Percentiles rank a stretch among this genome's conserved stretches.
Conservation (phyloP, 1,140 invertebrate species). For the Portunus trituberculatus region DNA sequence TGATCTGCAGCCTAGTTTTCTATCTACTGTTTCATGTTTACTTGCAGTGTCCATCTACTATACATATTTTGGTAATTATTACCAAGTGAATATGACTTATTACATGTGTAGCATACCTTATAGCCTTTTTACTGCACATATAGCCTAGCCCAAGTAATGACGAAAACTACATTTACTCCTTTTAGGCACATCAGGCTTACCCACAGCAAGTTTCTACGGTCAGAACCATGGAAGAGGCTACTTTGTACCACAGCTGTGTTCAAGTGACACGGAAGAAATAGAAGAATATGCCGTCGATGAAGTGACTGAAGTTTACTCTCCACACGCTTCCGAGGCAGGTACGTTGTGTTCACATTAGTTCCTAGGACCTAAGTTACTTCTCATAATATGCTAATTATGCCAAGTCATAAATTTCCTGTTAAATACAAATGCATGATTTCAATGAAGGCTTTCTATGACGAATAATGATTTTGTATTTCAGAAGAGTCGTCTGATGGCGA, state of each 20-base stretch:
- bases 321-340: conserved; percentile 7
- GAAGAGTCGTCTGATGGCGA: not conserved
- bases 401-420: not conserved
- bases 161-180: not conserved
- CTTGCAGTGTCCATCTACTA: not conserved
- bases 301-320: not conserved
- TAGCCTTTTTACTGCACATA: not conserved
- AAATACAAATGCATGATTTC: not conserved
- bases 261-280: conserved; percentile 24
- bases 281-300: conserved; percentile 41
- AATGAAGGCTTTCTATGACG: not conserved
- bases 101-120: not conserved
- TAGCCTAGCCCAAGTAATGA: not conserved
- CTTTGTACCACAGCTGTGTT: not conserved
- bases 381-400: not conserved
- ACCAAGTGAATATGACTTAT: too few species aligned
- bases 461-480: not conserved
- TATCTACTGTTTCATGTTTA: not conserved
- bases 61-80: not conserved
- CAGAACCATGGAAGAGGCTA: not conserved
- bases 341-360: not conserved
- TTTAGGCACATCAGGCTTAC: not conserved
- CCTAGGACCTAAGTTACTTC: not conserved
- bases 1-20: not conserved
- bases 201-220: not conserved